These are phyloP conservation scores for Onychomys leucogaster DNA, from an alignment of 2,797 vertebrate genomes.

Conservation along the genomic window DNA sequence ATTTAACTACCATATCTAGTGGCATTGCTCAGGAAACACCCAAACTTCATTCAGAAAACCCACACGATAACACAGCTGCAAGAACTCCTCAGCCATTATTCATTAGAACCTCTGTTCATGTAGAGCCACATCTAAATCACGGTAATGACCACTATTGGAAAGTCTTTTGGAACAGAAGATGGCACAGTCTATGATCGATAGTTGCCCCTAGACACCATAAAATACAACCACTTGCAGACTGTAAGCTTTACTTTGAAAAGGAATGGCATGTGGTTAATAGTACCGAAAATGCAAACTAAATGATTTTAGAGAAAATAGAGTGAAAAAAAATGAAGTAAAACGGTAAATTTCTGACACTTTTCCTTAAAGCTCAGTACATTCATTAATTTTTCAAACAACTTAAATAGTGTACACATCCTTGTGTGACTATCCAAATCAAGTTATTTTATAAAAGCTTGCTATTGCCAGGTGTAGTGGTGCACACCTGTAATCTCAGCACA, in stretches of 20 bases:
- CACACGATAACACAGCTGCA: not conserved
- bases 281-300: not conserved
- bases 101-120: not conserved
- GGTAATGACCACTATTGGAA: not conserved
- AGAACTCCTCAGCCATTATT: not conserved
- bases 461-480: not conserved
- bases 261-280: not conserved
- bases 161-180: slow-evolving; percentile 45
- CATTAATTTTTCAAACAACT: not conserved
- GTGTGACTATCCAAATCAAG: not conserved
- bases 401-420: not conserved
- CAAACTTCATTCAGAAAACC: slow-evolving; percentile 47
- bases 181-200: slow-evolving; percentile 19
- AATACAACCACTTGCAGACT: not conserved
- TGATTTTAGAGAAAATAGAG: slow-evolving; percentile 24
- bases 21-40: not conserved
- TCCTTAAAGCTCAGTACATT: not conserved
- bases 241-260: not conserved
- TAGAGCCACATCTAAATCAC: slow-evolving; percentile 33
- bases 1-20: slow-evolving; percentile 43
- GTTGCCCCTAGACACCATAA: slow-evolving; percentile 15
- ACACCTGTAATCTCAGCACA: not conserved
- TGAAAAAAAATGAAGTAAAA: not conserved
- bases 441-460: not conserved
- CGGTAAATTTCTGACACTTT: not conserved